Conservation (phyloP, 2,797 vertebrate genomes). For the Bradypodion ventrale region DNA sequence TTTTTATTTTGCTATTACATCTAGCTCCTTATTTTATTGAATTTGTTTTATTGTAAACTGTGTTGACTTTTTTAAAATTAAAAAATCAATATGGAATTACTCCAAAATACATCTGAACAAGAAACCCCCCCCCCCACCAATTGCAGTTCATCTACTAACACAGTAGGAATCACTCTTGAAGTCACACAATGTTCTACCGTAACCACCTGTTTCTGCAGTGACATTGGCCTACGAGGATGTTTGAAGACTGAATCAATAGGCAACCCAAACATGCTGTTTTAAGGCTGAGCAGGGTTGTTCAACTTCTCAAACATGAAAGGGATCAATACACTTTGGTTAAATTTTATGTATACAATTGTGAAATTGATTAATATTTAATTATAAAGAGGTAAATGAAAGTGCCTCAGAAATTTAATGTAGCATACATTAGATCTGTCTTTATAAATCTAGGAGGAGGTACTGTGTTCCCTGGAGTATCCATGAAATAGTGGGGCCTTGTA, state of each 20-base stretch:
- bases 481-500: conserved; percentile 38
- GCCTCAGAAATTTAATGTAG: conserved; percentile 56
- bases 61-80: background rate
- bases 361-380: conserved; percentile 67
- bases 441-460: background rate
- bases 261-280: conserved; percentile 53
- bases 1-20: background rate
- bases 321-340: conserved; percentile 66
- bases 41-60: background rate
- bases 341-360: conserved; percentile 42
- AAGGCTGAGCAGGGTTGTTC: conserved; percentile 47
- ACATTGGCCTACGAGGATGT: conserved; percentile 35
- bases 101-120: no score
- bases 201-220: conserved; percentile 39
- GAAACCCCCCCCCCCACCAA: background rate
- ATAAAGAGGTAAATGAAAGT: conserved; percentile 61
- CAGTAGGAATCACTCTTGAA: accelerated
- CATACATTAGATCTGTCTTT: conserved; percentile 46
- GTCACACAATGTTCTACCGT: background rate
- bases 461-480: conserved; percentile 37
- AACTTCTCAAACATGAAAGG: conserved; percentile 57
- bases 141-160: background rate
- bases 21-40: background rate
- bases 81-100: background rate
- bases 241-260: conserved; percentile 51